phyloP scores from a whole-genome alignment of 2,113 vertebrate species.

The Halichoeres trimaculatus region DNA sequence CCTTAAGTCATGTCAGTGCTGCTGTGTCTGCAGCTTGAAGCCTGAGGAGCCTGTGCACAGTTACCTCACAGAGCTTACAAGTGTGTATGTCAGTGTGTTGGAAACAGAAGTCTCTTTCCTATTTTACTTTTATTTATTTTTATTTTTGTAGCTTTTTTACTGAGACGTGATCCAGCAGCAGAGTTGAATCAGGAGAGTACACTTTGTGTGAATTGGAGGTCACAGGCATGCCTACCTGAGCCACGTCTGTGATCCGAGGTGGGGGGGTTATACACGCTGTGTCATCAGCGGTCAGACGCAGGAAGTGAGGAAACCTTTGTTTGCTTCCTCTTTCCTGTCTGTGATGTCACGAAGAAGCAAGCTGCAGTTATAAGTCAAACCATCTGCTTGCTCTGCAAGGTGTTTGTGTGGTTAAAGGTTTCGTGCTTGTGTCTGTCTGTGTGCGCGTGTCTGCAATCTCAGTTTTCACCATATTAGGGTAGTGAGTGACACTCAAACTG shows the following conservation, averaged over 20 bases:
- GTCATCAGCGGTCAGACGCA: slow-evolving; percentile 58
- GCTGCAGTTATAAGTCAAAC: slow-evolving; percentile 9
- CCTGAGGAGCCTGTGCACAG: neutral
- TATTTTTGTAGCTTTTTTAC: neutral
- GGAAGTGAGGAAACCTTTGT: slow-evolving; percentile 72
- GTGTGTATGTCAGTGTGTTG: neutral
- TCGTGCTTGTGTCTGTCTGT: neutral
- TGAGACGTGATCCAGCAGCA: neutral
- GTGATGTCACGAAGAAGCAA: slow-evolving; percentile 65
- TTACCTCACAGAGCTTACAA: neutral
- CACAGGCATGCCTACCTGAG: slow-evolving; percentile 20
- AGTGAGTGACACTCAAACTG: slow-evolving; percentile 2
- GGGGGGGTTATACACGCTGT: slow-evolving; percentile 6
- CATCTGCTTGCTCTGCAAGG: slow-evolving; percentile 51
- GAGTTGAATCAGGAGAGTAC: neutral
- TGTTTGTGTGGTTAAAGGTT: slow-evolving; percentile 41
- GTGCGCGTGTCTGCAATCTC: slow-evolving; percentile 16
- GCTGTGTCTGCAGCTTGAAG: slow-evolving; percentile 9
- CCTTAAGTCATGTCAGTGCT: neutral
- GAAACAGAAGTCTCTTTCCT: no score
- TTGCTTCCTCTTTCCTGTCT: slow-evolving; percentile 74
- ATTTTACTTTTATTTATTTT: no score
- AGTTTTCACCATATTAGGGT: slow-evolving; percentile 65
- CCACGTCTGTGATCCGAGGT: neutral
- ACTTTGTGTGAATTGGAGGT: slow-evolving; percentile 15